phyloP scores from a whole-genome alignment of 23 tunicate species.

The Styela plicata region DNA sequence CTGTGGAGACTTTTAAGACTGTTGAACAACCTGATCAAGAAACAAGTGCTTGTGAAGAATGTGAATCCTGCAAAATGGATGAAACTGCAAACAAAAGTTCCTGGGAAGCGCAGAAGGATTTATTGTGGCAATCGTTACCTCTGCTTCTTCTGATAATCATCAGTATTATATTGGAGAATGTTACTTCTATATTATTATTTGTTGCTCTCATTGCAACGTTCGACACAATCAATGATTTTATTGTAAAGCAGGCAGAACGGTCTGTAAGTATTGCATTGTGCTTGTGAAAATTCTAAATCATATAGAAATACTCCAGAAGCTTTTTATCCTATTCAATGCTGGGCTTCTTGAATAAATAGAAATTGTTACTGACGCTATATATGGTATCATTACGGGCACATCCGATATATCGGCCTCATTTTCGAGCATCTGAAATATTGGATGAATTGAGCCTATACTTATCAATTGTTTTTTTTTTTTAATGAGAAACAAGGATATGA shows the following conservation, averaged over 20 bases:
- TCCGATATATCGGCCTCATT: too few species aligned
- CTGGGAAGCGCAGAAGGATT: conserved; percentile 10
- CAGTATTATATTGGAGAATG: background rate
- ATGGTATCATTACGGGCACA: too few species aligned
- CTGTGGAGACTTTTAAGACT: background rate
- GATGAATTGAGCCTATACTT: too few species aligned
- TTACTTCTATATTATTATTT: background rate
- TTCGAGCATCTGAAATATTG: too few species aligned
- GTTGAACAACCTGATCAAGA: background rate
- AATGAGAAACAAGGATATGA: too few species aligned
- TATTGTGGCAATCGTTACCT: conserved; percentile 6
- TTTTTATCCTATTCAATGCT: too few species aligned
- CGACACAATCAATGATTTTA: conserved; percentile 24
- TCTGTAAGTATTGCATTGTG: background rate
- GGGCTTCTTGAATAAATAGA: too few species aligned
- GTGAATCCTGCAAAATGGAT: background rate
- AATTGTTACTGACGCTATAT: too few species aligned
- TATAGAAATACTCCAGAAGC: too few species aligned
- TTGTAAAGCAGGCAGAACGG: conserved; percentile 7
- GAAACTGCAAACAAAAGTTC: background rate
- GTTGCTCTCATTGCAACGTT: conserved; percentile 2
- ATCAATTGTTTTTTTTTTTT: too few species aligned
- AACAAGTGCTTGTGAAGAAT: background rate
- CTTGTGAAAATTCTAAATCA: too few species aligned
- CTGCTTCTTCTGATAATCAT: background rate